phyloP scores from a whole-genome alignment of 1,140 invertebrate genomes.

The Caenorhabditis briggsae region DNA sequence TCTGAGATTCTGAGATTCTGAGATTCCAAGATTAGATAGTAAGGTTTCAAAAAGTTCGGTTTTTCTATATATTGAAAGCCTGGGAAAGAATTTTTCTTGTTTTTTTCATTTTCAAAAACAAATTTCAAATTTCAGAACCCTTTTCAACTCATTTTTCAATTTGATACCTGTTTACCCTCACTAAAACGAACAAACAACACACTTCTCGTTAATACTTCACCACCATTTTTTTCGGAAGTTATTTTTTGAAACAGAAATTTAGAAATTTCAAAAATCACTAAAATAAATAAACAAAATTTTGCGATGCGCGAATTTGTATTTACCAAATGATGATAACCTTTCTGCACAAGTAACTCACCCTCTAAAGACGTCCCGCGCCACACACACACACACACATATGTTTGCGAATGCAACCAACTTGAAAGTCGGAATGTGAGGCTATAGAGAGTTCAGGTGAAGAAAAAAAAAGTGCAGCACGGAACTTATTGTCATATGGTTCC shows the following conservation, averaged over 20 bases:
- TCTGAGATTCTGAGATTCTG: no score
- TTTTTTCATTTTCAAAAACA: no score
- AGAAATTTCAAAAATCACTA: constrained; percentile 3
- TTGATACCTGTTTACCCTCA: no score
- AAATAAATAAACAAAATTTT: constrained; percentile 5
- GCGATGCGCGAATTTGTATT: neutral
- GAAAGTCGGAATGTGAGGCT: constrained; percentile 44
- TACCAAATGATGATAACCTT: constrained; percentile 43
- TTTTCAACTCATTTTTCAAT: no score
- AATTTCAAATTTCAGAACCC: no score
- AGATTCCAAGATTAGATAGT: no score
- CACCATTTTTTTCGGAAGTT: neutral
- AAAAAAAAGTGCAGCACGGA: constrained; percentile 2
- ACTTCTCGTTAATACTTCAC: no score
- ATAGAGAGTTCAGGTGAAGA: neutral
- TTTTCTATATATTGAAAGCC: no score
- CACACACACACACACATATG: constrained; percentile 5
- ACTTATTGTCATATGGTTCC: constrained; percentile 35
- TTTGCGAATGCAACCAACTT: constrained; percentile 55
- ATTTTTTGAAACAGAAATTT: neutral
- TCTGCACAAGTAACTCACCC: neutral
- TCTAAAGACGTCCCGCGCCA: constrained; percentile 11
- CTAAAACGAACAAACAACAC: no score
- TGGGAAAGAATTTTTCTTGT: no score
- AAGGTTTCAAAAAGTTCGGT: no score